Base-by-base conservation (phyloP, 2,113 vertebrate genomes). In the Catharus minimus region DNA sequence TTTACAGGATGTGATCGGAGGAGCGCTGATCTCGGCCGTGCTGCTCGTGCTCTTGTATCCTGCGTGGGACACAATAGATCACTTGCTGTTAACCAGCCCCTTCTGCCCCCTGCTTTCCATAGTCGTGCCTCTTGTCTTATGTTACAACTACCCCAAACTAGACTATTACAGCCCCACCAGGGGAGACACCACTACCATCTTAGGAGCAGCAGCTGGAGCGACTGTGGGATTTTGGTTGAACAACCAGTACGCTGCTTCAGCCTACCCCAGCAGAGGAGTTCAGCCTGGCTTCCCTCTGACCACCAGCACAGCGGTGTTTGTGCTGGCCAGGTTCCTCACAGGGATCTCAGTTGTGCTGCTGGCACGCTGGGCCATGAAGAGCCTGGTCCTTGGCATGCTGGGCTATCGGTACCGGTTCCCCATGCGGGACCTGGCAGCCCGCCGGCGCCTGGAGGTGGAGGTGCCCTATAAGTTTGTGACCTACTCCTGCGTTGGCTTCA, bases 401-500 rank as follows among this genome's bases (percentile, higher is more conserved):
- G 98, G 97, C 43, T 97, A 94, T 0, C 97, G 96, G 95, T 98
- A 99, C 95, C 82, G 88, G 21, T 98, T 98, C 61, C 94, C 97
- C 27, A 18, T 90, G 4, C 32, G 64, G 0, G 97, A 99, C 77
- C 36, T 65, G 64, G 80, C 93, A 11, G 98, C 98, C 74, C 97
- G 96, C 57, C 97, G 93, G 23, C 97, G 98, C 58, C 98, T 97
- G 81, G 98, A 99, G 87, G 99, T 99, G 0, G 99, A 99, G 92
- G 99, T 99, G 75, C 99, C 99, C 0, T 98, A 98, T 27, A 99
- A 99, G 92, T 99, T 99, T 65, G 80, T 96, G 57, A 99, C 99
- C 0, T 99, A 99, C 67, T 96, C 97, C 10, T 92, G 96, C 0
- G 97, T 99, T 1, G 99, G 99, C 92, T 83, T 99, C 80, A 97